Evolutionary conservation across 2,113 vertebrate genomes (phyloP).

Genomic region (Columba janthina): DNA sequence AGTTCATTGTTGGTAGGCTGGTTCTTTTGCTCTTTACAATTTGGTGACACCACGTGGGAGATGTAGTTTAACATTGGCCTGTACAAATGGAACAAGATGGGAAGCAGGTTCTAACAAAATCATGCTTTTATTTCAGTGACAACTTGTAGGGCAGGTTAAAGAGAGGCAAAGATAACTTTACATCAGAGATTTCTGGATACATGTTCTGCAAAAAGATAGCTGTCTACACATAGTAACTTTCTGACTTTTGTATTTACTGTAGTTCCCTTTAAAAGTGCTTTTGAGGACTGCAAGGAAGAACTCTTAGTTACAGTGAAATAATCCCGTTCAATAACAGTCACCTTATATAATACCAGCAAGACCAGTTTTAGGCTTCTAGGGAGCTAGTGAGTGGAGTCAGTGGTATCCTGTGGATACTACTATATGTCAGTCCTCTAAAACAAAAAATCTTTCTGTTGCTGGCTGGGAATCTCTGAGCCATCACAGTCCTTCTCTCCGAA

Average conservation of each 20-base stretch:
- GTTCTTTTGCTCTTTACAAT: not conserved
- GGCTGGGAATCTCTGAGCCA: not conserved
- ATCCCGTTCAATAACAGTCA: not conserved
- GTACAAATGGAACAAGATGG: not conserved
- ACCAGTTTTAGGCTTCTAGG: slow-evolving; percentile 15
- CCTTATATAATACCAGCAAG: not conserved
- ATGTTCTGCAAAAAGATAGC: not conserved
- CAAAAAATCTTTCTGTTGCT: slow-evolving; percentile 11
- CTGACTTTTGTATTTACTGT: not conserved
- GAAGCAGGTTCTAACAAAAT: not conserved
- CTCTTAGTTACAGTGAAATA: not conserved
- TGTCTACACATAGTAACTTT: not conserved
- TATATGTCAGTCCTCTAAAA: not conserved
- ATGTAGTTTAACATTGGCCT: not conserved
- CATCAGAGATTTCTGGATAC: not conserved
- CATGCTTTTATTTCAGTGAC: not conserved
- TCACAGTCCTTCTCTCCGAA: slow-evolving; percentile 1
- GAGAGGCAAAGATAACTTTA: not conserved
- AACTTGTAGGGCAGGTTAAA: not conserved
- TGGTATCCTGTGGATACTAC: not conserved
- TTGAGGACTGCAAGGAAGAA: not conserved
- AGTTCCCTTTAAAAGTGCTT: not conserved
- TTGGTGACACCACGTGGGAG: not conserved
- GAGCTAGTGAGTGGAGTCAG: not conserved
- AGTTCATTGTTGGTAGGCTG: not conserved